A percentile compares a stretch with the other conserved stretches of the same genome.
Conservation (phyloP, 2,888 invertebrate species). For the Seira ritae region DNA sequence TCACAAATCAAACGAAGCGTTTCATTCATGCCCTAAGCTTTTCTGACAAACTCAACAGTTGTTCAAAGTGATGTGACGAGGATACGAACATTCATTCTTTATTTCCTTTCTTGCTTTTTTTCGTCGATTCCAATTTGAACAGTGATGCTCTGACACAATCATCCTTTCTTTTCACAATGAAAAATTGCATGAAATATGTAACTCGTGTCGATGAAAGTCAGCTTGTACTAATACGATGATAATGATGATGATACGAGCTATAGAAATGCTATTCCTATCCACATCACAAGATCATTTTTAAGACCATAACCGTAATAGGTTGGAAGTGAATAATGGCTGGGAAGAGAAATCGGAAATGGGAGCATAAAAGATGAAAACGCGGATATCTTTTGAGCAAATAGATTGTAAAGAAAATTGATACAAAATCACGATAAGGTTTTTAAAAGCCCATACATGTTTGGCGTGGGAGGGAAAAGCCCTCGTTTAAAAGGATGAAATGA, state of each 20-base stretch:
- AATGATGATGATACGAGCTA: slow-evolving; percentile 16
- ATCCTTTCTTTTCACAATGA: slow-evolving; percentile 26
- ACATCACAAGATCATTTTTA: background rate
- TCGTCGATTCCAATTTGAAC: slow-evolving; percentile 11
- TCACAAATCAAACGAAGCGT: slow-evolving; percentile 47
- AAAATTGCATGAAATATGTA: slow-evolving; percentile 25
- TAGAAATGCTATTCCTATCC: background rate
- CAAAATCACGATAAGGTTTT: no score
- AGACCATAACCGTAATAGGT: background rate
- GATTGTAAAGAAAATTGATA: background rate
- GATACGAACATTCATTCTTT: background rate
- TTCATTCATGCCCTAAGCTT: slow-evolving; percentile 40
- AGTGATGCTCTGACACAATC: background rate
- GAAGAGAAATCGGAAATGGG: background rate
- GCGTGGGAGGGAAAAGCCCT: no score
- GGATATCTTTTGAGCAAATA: background rate
- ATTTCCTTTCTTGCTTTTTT: slow-evolving; percentile 20
- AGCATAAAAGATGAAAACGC: background rate
- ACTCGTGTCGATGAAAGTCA: slow-evolving; percentile 14
- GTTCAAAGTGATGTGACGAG: slow-evolving; percentile 27
- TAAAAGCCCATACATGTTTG: no score
- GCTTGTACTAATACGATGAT: slow-evolving; percentile 11
- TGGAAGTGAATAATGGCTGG: background rate
- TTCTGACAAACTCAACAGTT: slow-evolving; percentile 56
- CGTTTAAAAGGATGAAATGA: no score